A percentile compares a stretch with the other conserved stretches of the same genome.
These are phyloP conservation scores for Callithrix jacchus DNA, from an alignment of 2,113 vertebrate species.

Conservation along the genomic window DNA sequence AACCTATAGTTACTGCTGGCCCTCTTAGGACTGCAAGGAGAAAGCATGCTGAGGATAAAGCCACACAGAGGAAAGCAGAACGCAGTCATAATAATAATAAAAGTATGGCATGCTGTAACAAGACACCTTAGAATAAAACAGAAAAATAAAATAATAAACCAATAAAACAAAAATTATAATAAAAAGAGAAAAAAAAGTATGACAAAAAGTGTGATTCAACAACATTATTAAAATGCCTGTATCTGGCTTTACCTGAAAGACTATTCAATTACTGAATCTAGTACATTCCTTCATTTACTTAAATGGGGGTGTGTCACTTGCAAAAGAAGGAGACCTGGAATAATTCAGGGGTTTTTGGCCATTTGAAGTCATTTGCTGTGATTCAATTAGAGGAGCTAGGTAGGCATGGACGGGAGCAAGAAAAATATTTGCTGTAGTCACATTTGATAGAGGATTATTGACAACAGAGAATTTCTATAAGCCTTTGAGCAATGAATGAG, in stretches of 20 bases:
- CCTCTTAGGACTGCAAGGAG: not conserved
- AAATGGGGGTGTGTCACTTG: not conserved
- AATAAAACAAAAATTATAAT: not conserved
- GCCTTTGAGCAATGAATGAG: not conserved
- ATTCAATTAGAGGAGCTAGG: not conserved
- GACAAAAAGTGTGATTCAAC: not conserved
- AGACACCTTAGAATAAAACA: too few relatives aligned
- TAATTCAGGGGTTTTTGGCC: not conserved
- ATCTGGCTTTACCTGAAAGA: not conserved
- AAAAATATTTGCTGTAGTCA: not conserved
- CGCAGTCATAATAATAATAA: not conserved
- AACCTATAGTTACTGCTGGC: not conserved
- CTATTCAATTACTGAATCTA: not conserved
- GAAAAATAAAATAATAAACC: too few relatives aligned
- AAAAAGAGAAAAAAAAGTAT: not conserved
- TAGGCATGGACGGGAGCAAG: not conserved
- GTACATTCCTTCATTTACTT: not conserved
- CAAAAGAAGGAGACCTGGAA: not conserved
- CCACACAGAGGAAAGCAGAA: slow-evolving; percentile 1
- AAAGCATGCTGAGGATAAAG: slow-evolving; percentile 24
- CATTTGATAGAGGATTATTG: not conserved
- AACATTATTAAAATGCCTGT: not conserved
- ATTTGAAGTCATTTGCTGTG: not conserved
- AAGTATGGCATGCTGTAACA: not conserved
- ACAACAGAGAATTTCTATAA: not conserved